phyloP scores from a whole-genome alignment of 2,888 invertebrate genomes.

The Tricholauxania praeusta region DNA sequence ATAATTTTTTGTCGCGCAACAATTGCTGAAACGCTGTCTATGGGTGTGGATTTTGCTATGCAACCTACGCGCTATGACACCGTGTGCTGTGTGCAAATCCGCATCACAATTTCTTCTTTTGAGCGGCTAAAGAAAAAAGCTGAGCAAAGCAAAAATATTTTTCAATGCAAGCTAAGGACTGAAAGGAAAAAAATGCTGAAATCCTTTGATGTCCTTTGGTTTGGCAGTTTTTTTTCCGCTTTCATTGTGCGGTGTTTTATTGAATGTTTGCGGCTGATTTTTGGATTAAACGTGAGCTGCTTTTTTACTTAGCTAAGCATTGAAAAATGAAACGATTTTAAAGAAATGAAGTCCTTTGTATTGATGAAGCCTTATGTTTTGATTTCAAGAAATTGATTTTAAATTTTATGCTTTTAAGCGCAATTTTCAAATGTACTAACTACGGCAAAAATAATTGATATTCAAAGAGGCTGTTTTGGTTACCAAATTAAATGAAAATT shows the following conservation, averaged over 20 bases:
- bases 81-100: constrained; percentile 32
- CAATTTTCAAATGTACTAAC: background rate
- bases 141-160: constrained; percentile 51
- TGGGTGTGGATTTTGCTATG: constrained; percentile 1
- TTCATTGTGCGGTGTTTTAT: constrained; percentile 13
- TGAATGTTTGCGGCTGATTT: constrained; percentile 33
- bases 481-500: too few species aligned
- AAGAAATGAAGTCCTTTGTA: too few species aligned
- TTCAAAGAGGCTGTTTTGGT: too few species aligned
- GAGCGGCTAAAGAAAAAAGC: constrained; percentile 17
- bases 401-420: background rate
- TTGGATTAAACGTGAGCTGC: constrained; percentile 19
- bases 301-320: background rate
- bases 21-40: background rate
- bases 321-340: too few species aligned
- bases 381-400: too few species aligned
- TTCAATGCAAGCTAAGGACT: background rate
- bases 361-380: too few species aligned
- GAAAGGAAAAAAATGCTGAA: background rate
- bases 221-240: background rate
- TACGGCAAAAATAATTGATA: too few species aligned
- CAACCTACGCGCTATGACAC: too few species aligned
- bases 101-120: constrained; percentile 32
- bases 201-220: constrained; percentile 35
- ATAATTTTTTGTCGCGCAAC: constrained; percentile 21